Conservation (phyloP, 2,888 invertebrate genomes). For the Crioceris asparagi region DNA sequence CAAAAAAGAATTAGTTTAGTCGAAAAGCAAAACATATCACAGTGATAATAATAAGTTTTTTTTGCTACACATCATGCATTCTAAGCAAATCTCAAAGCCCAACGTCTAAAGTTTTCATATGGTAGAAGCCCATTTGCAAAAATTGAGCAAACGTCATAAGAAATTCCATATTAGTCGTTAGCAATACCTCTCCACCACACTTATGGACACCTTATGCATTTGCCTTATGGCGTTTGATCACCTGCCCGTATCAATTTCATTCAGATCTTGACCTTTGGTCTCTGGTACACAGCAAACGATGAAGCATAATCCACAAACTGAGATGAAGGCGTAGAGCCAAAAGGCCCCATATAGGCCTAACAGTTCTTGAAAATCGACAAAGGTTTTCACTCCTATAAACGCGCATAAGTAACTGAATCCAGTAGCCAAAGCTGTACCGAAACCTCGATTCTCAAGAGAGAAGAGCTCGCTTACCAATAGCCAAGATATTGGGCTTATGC, state of each 20-base stretch:
- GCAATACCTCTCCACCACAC: slow-evolving; percentile 31
- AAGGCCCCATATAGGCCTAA: slow-evolving; percentile 76
- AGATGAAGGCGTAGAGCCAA: slow-evolving; percentile 78
- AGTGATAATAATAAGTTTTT: too few species aligned
- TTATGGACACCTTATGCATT: slow-evolving; percentile 26
- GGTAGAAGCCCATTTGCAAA: too few species aligned
- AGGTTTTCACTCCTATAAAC: slow-evolving; percentile 77
- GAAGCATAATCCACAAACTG: slow-evolving; percentile 71
- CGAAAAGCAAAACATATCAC: not conserved
- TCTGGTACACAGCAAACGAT: slow-evolving; percentile 81
- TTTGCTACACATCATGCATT: too few species aligned
- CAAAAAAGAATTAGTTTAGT: not conserved
- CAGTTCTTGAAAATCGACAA: slow-evolving; percentile 68
- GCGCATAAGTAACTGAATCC: slow-evolving; percentile 80
- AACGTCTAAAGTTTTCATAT: too few species aligned
- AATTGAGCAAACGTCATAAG: too few species aligned
- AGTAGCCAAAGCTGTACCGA: slow-evolving; percentile 78
- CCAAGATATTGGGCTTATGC: slow-evolving; percentile 83
- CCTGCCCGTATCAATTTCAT: slow-evolving; percentile 65
- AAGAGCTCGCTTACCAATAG: slow-evolving; percentile 73
- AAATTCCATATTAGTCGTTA: too few species aligned
- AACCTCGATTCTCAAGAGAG: slow-evolving; percentile 72
- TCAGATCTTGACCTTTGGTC: slow-evolving; percentile 81
- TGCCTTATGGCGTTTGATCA: slow-evolving; percentile 28
- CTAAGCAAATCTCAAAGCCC: too few species aligned